phyloP scores from a whole-genome alignment of 2,888 invertebrate species.

The Drosophila borborema region DNA sequence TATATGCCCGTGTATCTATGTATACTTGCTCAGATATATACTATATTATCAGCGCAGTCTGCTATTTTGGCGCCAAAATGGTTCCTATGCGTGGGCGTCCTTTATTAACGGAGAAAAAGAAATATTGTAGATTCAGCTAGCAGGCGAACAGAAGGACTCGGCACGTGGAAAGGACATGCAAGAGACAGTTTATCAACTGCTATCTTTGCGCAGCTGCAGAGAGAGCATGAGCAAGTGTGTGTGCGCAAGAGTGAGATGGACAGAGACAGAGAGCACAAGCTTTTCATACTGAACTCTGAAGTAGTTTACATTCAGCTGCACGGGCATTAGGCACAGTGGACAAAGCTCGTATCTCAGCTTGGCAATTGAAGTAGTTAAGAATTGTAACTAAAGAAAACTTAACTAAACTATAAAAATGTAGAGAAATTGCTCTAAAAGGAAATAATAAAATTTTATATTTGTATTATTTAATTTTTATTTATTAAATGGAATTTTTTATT shows the following conservation, averaged over 20 bases:
- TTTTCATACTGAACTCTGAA: background rate
- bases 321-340: background rate
- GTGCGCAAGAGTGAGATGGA: background rate
- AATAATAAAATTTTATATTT: too few relatives aligned
- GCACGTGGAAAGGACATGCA: slow-evolving; percentile 9
- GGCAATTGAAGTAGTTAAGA: background rate
- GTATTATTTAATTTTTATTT: too few relatives aligned
- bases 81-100: slow-evolving; percentile 80
- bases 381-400: background rate
- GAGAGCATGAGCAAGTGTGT: slow-evolving; percentile 21
- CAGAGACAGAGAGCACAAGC: background rate
- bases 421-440: too few relatives aligned
- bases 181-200: background rate
- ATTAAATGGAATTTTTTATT: too few relatives aligned
- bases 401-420: too few relatives aligned
- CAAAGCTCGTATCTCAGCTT: background rate
- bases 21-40: slow-evolving; percentile 10
- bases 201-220: slow-evolving; percentile 55
- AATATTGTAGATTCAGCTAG: slow-evolving; percentile 81
- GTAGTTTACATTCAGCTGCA: background rate
- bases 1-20: slow-evolving; percentile 13
- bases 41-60: slow-evolving; percentile 65
- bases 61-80: slow-evolving; percentile 63
- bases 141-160: slow-evolving; percentile 69
- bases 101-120: slow-evolving; percentile 81